Conservation (phyloP, 2,797 vertebrate genomes). For the Fistularia commersonii region DNA sequence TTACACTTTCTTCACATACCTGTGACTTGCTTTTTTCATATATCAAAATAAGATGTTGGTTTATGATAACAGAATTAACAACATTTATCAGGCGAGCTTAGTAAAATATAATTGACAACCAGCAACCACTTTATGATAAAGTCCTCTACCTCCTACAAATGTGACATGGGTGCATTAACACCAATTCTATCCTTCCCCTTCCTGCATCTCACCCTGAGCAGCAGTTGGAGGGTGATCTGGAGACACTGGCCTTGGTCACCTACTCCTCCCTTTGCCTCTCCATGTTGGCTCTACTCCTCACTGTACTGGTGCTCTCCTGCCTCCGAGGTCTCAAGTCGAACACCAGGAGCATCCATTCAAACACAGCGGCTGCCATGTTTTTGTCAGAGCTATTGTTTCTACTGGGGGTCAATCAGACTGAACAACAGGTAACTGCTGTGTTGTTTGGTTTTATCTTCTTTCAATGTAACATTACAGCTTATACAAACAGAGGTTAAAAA, state of each 20-base stretch:
- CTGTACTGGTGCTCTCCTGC: slow-evolving; percentile 86
- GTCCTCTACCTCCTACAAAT: neutral
- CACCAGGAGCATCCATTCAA: slow-evolving; percentile 90
- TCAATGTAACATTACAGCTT: neutral
- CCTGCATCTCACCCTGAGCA: slow-evolving; percentile 53
- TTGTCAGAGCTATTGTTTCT: slow-evolving; percentile 92
- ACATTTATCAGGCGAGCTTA: too few relatives aligned
- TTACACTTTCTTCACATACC: too few relatives aligned
- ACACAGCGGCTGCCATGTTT: slow-evolving; percentile 88
- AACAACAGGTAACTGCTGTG: slow-evolving; percentile 82
- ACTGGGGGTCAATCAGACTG: slow-evolving; percentile 91
- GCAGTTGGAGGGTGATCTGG: slow-evolving; percentile 95
- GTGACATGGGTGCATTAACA: neutral
- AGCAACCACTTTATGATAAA: too few relatives aligned
- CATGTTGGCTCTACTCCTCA: slow-evolving; percentile 86
- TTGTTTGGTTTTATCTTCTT: neutral
- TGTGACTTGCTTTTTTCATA: too few relatives aligned
- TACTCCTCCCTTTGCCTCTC: slow-evolving; percentile 87
- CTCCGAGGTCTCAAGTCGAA: slow-evolving; percentile 96
- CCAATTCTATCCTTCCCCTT: slow-evolving; percentile 19
- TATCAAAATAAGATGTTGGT: too few relatives aligned
- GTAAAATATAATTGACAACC: too few relatives aligned
- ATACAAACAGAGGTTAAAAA: too few relatives aligned
- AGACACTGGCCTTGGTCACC: slow-evolving; percentile 88
- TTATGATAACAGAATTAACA: too few relatives aligned